Conservation (phyloP, 2,113 vertebrate species). For the Platycercus adscitus region DNA sequence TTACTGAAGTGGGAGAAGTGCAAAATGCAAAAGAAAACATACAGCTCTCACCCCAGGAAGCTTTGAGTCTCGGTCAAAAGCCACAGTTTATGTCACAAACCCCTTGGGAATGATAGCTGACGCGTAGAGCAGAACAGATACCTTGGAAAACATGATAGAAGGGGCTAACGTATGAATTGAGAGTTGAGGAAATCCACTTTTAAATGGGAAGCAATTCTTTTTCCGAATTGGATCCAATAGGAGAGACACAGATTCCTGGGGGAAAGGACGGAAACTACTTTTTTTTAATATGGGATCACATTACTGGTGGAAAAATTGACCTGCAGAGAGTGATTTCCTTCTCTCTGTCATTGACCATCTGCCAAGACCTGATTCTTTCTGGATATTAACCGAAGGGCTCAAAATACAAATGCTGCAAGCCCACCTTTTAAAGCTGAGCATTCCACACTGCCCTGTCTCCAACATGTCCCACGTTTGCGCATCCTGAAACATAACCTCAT, state of each 20-base stretch:
- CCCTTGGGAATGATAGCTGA: background rate
- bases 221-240: background rate
- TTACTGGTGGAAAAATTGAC: slow-evolving; percentile 53
- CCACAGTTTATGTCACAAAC: slow-evolving; percentile 30
- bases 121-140: background rate
- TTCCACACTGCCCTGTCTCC: background rate
- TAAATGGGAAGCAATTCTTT: background rate
- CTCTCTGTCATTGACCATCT: slow-evolving; percentile 32
- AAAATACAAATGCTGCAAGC: background rate
- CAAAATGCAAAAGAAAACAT: background rate
- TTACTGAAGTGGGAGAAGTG: background rate
- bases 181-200: background rate
- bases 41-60: background rate
- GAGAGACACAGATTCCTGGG: background rate
- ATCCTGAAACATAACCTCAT: background rate
- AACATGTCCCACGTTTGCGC: background rate
- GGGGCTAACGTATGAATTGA: background rate
- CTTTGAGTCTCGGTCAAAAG: slow-evolving; percentile 24
- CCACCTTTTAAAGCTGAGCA: background rate
- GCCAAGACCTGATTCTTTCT: slow-evolving; percentile 2
- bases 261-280: background rate
- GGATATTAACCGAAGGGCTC: background rate
- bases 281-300: background rate
- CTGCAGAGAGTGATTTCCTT: slow-evolving; percentile 11
- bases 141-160: background rate